Percentiles rank a stretch among this genome's conserved stretches.
These are phyloP conservation scores for Pycnonotus jocosus DNA, from an alignment of 2,113 vertebrate species.

Conservation along the genomic window DNA sequence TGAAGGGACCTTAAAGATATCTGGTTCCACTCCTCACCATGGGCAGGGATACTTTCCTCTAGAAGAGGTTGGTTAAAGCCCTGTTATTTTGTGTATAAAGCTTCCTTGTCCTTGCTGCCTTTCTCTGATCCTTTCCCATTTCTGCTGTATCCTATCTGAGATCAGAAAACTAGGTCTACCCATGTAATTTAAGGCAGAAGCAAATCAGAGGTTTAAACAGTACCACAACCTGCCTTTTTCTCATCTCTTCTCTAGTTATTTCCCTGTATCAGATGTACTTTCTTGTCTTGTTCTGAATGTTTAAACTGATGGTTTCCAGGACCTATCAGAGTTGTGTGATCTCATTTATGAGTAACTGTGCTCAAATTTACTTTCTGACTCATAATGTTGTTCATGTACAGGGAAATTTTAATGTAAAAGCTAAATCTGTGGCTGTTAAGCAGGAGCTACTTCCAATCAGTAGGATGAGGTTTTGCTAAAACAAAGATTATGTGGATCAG, in stretches of 20 bases:
- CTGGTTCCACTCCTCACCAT: background rate
- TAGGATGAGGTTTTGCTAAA: conserved; percentile 26
- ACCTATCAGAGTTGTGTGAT: background rate
- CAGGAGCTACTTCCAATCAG: conserved; percentile 3
- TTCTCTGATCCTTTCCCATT: background rate
- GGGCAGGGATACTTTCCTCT: background rate
- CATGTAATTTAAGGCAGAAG: background rate
- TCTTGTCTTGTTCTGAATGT: background rate
- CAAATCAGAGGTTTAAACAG: background rate
- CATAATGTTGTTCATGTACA: background rate
- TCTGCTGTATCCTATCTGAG: background rate
- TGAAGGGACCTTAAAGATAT: background rate
- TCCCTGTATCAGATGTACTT: background rate
- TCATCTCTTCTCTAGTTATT: background rate
- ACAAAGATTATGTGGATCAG: background rate
- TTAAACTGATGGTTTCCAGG: background rate
- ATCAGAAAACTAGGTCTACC: background rate
- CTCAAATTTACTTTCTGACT: conserved; percentile 34
- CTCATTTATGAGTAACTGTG: background rate
- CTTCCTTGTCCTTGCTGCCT: background rate
- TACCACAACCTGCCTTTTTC: background rate
- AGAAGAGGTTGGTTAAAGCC: background rate
- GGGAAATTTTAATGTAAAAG: background rate
- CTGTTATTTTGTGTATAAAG: background rate
- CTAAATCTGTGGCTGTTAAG: conserved; percentile 14